Evolutionary conservation across 2,113 vertebrate genomes (phyloP).

Genomic region (Gambusia holbrooki): DNA sequence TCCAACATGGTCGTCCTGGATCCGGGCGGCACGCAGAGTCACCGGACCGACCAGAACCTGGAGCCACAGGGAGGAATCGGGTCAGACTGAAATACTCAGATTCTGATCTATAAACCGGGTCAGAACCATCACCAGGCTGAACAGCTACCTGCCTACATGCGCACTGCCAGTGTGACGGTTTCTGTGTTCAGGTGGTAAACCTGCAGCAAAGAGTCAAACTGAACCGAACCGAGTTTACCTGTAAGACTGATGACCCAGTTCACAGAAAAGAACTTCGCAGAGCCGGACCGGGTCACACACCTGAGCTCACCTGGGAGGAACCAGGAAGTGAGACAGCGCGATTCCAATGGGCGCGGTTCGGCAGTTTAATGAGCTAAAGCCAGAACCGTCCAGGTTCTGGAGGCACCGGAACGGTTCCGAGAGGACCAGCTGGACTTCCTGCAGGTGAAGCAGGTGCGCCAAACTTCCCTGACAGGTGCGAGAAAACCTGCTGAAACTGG

Average conservation of each 20-base stretch:
- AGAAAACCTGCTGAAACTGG: not conserved
- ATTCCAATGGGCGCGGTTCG: not conserved
- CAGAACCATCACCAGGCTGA: not conserved
- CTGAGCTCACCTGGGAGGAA: constrained; percentile 71
- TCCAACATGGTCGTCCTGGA: constrained; percentile 73
- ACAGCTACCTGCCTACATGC: not conserved
- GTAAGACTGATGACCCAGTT: not conserved
- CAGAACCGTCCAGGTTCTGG: not conserved
- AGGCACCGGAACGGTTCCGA: not conserved
- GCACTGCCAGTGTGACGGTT: not conserved
- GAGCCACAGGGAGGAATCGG: not conserved
- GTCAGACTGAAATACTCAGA: not conserved
- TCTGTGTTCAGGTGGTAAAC: not conserved
- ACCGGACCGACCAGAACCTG: not conserved
- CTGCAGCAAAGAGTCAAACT: not conserved
- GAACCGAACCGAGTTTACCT: not conserved
- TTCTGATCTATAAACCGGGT: not conserved
- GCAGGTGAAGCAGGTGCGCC: constrained; percentile 15
- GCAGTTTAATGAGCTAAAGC: not conserved
- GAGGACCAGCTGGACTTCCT: not conserved
- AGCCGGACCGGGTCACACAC: constrained; percentile 21
- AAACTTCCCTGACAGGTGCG: constrained; percentile 7
- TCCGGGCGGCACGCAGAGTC: constrained; percentile 11
- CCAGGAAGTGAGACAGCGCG: constrained; percentile 73
- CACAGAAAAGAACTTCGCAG: not conserved